Evolutionary conservation across 2,113 vertebrate species (phyloP).

Genomic region (Bujurquina vittata): DNA sequence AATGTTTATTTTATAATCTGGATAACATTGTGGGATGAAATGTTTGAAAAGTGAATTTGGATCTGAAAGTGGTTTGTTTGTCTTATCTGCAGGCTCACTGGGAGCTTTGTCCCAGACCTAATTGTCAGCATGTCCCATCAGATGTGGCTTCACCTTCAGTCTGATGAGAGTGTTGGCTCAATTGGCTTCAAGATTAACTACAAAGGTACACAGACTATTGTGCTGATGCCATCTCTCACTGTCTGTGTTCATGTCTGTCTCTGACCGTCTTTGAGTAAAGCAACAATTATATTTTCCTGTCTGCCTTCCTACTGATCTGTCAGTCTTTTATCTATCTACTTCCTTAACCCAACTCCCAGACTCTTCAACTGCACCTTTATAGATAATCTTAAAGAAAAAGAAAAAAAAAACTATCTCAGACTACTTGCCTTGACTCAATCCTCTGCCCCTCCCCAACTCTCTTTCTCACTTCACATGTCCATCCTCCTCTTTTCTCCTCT

Average conservation of each 20-base stretch:
- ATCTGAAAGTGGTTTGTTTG: conserved; percentile 7
- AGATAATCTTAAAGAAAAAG: conserved; percentile 37
- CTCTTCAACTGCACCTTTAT: conserved; percentile 48
- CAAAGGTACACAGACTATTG: conserved; percentile 85
- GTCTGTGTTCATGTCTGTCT: conserved; percentile 37
- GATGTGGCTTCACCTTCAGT: conserved; percentile 98
- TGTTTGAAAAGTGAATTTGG: background rate
- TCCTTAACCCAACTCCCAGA: background rate
- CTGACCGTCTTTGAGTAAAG: conserved; percentile 13
- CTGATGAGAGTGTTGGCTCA: conserved; percentile 96
- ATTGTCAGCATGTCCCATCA: conserved; percentile 97
- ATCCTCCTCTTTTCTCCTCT: background rate
- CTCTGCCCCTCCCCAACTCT: background rate
- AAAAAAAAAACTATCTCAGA: conserved; percentile 22
- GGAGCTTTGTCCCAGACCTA: conserved; percentile 96
- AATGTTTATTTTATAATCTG: background rate
- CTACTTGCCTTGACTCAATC: conserved; percentile 17
- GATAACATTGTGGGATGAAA: background rate
- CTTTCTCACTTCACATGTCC: background rate
- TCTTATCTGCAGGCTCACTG: conserved; percentile 86
- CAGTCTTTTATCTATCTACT: background rate
- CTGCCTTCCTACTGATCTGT: background rate
- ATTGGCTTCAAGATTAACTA: conserved; percentile 99
- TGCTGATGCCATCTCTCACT: conserved; percentile 25
- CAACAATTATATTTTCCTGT: conserved; percentile 10